Conservation (phyloP, 1,140 invertebrate species). For the Drosophila tristis region DNA sequence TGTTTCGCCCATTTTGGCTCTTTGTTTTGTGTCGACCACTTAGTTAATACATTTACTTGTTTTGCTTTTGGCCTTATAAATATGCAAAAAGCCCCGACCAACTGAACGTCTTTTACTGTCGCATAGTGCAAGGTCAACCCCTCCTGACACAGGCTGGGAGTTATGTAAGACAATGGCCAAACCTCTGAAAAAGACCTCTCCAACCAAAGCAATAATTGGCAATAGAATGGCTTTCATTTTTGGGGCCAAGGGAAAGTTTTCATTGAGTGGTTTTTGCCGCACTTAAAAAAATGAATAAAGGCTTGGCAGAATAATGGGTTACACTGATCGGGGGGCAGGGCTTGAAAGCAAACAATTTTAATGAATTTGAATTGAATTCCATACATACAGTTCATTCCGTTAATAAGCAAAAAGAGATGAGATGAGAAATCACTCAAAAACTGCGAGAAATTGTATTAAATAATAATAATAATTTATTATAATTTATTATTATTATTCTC, state of each 20-base stretch:
- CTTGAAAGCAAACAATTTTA: conserved; percentile 25
- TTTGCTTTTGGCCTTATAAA: conserved; percentile 60
- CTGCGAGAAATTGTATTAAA: too few relatives aligned
- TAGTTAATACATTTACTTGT: conserved; percentile 62
- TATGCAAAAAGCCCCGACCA: conserved; percentile 46
- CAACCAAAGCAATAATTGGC: conserved; percentile 30
- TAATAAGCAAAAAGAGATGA: too few relatives aligned
- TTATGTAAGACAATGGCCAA: conserved; percentile 44
- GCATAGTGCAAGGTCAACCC: conserved; percentile 64
- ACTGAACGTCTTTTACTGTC: conserved; percentile 31
- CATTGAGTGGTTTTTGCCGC: too few relatives aligned
- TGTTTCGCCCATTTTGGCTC: conserved; percentile 41
- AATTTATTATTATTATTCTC: too few relatives aligned
- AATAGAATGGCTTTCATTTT: conserved; percentile 1
- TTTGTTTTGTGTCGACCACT: conserved; percentile 53
- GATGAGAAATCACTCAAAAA: background rate
- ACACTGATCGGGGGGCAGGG: conserved; percentile 20
- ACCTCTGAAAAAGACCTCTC: conserved; percentile 38
- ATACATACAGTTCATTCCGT: background rate
- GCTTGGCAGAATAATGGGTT: conserved; percentile 29
- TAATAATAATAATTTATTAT: too few relatives aligned
- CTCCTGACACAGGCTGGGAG: conserved; percentile 2
- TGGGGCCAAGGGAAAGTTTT: too few relatives aligned
- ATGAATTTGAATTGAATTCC: conserved; percentile 4
- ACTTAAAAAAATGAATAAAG: conserved; percentile 10